Evolutionary conservation across 2,888 invertebrate genomes (phyloP).

Genomic region (Teleogryllus oceanicus): DNA sequence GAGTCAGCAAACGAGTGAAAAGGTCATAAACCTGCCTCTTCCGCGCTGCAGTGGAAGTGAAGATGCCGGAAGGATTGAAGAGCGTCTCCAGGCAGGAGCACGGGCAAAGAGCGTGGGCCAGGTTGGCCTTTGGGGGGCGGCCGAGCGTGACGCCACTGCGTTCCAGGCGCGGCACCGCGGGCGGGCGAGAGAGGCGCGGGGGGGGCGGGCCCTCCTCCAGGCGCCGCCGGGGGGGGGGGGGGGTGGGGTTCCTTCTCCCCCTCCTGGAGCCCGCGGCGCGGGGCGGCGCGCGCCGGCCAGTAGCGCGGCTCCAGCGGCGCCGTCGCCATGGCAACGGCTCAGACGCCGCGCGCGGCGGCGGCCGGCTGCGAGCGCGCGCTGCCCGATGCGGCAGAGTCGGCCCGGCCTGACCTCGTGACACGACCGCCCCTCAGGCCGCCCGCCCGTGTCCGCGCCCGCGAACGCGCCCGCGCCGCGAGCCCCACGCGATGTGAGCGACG

Average conservation of each 20-base stretch:
- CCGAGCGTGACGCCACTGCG: not conserved
- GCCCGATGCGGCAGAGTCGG: conserved; percentile 2
- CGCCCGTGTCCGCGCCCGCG: too few species aligned
- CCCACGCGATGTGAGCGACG: not conserved
- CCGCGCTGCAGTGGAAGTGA: too few species aligned
- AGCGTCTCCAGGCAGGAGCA: too few species aligned
- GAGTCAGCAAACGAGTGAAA: too few species aligned
- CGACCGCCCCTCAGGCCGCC: not conserved
- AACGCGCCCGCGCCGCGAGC: too few species aligned
- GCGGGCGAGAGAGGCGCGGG: not conserved
- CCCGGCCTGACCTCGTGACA: not conserved
- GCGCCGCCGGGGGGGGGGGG: not conserved
- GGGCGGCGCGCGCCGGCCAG: not conserved
- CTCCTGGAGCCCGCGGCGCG: not conserved
- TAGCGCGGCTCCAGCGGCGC: conserved; percentile 8
- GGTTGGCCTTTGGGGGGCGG: too few species aligned
- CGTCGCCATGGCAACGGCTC: not conserved
- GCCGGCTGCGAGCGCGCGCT: not conserved
- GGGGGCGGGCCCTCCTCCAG: too few species aligned
- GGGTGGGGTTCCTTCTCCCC: not conserved
- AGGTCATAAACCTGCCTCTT: too few species aligned
- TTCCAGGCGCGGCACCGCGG: not conserved
- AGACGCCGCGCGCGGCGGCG: not conserved
- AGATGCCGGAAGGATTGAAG: too few species aligned
- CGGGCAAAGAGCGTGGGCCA: too few species aligned